A percentile compares a stretch with the other conserved stretches of the same genome.
These are phyloP conservation scores for Lagopus leucura DNA, from an alignment of 2,113 vertebrate species.

Conservation along the genomic window DNA sequence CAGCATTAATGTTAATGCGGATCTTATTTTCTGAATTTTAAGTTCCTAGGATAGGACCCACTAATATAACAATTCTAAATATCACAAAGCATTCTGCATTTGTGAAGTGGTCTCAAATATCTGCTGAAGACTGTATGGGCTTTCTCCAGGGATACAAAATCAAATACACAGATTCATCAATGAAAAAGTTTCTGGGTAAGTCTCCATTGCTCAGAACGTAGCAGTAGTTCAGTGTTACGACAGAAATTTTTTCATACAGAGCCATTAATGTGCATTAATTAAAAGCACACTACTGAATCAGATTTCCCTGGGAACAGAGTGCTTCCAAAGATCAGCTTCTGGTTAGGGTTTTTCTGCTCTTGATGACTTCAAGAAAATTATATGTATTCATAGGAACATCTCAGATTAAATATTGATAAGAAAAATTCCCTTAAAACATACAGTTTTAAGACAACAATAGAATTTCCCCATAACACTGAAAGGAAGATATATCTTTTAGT, in stretches of 20 bases:
- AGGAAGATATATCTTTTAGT: not conserved
- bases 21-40: not conserved
- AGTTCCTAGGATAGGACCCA: slow-evolving; percentile 80
- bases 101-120: slow-evolving; percentile 80
- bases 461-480: not conserved
- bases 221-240: not conserved
- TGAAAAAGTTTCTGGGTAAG: slow-evolving; percentile 47
- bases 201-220: not conserved
- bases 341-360: not conserved
- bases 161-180: slow-evolving; percentile 51
- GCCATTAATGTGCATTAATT: not conserved
- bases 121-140: slow-evolving; percentile 77
- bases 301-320: not conserved
- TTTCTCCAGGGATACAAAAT: slow-evolving; percentile 84
- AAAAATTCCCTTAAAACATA: not conserved
- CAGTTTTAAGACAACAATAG: not conserved
- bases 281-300: not conserved
- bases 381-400: not conserved
- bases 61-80: slow-evolving; percentile 73
- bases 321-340: not conserved
- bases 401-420: not conserved
- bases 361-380: not conserved
- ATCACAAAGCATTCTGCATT: slow-evolving; percentile 72
- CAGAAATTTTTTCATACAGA: not conserved
- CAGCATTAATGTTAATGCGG: not conserved